These are phyloP conservation scores for Enteromius treurensis DNA, from an alignment of 2,797 vertebrate genomes.

Conservation along the genomic window DNA sequence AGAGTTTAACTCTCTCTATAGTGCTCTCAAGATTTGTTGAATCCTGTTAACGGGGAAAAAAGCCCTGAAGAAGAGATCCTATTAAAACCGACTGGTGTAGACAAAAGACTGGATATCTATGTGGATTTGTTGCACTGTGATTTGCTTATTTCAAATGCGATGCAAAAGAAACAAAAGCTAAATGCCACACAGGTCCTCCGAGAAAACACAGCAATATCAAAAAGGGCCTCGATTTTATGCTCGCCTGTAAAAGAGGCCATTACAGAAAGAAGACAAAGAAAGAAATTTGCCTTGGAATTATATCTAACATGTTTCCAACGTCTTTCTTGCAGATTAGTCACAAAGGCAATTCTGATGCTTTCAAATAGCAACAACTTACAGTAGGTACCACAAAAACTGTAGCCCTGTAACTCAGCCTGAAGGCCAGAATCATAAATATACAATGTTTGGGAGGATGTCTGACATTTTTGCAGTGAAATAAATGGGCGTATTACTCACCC, in stretches of 20 bases:
- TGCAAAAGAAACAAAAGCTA: constrained; percentile 23
- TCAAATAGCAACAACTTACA: constrained; percentile 39
- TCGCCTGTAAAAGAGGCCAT: constrained; percentile 14
- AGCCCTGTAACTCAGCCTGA: constrained; percentile 43
- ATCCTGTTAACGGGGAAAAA: constrained; percentile 49
- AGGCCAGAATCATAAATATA: constrained; percentile 56
- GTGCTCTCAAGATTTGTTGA: constrained; percentile 44
- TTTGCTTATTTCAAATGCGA: constrained; percentile 37
- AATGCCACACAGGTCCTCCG: constrained; percentile 37
- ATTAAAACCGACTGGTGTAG: constrained; percentile 44
- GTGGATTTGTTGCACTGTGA: constrained; percentile 39
- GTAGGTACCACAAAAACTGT: constrained; percentile 46
- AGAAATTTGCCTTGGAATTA: constrained; percentile 4
- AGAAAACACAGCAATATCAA: constrained; percentile 22
- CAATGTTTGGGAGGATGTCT: constrained; percentile 38
- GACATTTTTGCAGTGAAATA: constrained; percentile 44
- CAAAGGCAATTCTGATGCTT: constrained; percentile 13
- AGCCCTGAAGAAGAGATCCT: constrained; percentile 42
- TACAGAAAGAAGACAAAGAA: constrained; percentile 1
- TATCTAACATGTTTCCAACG: constrained; percentile 9
- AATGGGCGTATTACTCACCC: constrained; percentile 48
- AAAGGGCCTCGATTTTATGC: constrained; percentile 22
- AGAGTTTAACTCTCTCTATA: constrained; percentile 38
- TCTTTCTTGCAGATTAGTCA: constrained; percentile 18
- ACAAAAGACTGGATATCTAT: constrained; percentile 42